Percentiles rank a stretch among this genome's conserved stretches.
phyloP scores from a whole-genome alignment of 30 jellyfish, hydroid and myxozoan species.

The Pelagia noctiluca region DNA sequence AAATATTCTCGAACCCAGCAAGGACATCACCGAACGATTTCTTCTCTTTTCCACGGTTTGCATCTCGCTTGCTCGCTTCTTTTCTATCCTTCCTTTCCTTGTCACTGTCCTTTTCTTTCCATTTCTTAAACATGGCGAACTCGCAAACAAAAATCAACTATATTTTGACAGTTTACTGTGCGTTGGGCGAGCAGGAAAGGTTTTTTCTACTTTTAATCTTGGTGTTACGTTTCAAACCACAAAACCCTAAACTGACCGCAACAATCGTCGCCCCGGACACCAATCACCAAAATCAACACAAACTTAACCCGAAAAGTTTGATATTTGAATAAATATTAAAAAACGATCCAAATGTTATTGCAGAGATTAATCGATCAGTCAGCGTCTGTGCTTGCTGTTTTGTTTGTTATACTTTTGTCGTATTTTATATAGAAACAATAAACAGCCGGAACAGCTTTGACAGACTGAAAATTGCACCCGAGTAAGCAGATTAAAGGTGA shows the following conservation, averaged over 20 bases:
- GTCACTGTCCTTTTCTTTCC: slow-evolving; percentile 69
- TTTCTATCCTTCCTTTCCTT: slow-evolving; percentile 74
- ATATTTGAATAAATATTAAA: not conserved
- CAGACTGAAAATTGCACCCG: no score
- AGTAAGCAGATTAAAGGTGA: no score
- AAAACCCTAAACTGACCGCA: slow-evolving; percentile 13
- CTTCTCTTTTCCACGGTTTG: slow-evolving; percentile 66
- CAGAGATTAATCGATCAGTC: no score
- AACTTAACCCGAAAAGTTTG: not conserved
- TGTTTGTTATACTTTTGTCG: no score
- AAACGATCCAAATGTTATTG: no score
- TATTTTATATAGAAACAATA: no score
- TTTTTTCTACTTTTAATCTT: not conserved
- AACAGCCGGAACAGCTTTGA: no score
- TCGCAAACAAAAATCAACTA: slow-evolving; percentile 10
- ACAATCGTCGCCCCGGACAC: not conserved
- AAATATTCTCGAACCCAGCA: slow-evolving; percentile 68
- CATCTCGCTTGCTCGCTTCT: slow-evolving; percentile 48
- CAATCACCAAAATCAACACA: not conserved
- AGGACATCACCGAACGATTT: slow-evolving; percentile 70
- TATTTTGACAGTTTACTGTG: not conserved
- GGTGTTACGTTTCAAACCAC: not conserved
- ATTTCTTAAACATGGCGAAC: slow-evolving; percentile 65
- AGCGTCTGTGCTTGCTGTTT: no score
- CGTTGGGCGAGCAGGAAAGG: not conserved